Base-by-base conservation (phyloP, 2,797 vertebrate genomes). In the Sebastes aleutianus region DNA sequence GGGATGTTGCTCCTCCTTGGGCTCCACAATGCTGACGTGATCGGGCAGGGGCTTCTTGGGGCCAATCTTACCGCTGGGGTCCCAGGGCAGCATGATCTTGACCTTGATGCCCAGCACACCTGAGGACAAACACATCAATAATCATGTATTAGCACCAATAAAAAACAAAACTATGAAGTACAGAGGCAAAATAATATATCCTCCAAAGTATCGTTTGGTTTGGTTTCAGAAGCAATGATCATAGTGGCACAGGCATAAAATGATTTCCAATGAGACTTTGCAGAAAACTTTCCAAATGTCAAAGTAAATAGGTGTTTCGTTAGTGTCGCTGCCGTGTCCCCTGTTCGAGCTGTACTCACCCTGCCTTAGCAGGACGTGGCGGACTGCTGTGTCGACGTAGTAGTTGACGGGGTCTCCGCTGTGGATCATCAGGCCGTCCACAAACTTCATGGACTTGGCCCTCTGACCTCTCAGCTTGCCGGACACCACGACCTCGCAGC, bases 71-170 rank as follows among this genome's bases (percentile, higher is more conserved):
- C 98, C 98, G 66, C 96, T 99, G 66, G 99, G 97, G 84, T 99
- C 99, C 98, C 99, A 99, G 22, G 99, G 99, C 80, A 99, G 94
- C 98, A 99, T 99, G 93, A 99, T 99, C 95, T 99, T 99, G 70
- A 99, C 99, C 95, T 99, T 99, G 93, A 99, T 99, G 63, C 98
- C 98, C 87, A 99, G 92, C 34, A 99, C 98, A 93, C 98, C 98
- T 99, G 88, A 7, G 29, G 16, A 22, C 3, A 80, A 57, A 5
- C 5, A n/a, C 12, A 5, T 3, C 6, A 20, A 24, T 2, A 5
- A n/a, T 32, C n/a, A 29, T 71, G 84, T 50, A 85, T 90, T 79
- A 81, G 88, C 74, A 89, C 79, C 20, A 20, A 13, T 1, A 63
- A 6, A 50, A 3, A 50, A 3, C 27, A 12, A 66, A 13, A 3